A percentile compares a stretch with the other conserved stretches of the same genome.
These are phyloP conservation scores for Strix aluco DNA, from an alignment of 2,113 vertebrate genomes.

Conservation along the genomic window DNA sequence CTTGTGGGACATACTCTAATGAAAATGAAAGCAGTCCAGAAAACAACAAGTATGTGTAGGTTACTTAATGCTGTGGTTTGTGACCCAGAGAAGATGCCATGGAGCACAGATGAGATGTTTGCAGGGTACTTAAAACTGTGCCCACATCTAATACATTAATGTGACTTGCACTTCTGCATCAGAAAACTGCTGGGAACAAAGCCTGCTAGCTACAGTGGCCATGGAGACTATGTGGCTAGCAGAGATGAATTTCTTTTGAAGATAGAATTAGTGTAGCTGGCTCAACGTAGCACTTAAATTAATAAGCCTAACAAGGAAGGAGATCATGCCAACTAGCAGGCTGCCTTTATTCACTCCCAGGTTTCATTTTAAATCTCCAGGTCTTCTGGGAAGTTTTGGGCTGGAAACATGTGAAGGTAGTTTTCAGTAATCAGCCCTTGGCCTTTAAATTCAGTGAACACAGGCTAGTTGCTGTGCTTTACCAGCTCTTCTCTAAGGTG, in stretches of 20 bases:
- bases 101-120: background rate
- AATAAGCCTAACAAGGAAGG: background rate
- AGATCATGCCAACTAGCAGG: background rate
- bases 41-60: background rate
- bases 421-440: background rate
- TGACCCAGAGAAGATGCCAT: background rate
- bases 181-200: background rate
- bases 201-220: background rate
- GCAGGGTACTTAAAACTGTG: background rate
- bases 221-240: background rate
- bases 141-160: background rate
- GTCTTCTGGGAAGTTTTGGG: background rate
- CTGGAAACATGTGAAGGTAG: background rate
- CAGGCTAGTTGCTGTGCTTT: background rate
- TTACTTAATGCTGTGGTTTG: background rate
- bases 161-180: background rate
- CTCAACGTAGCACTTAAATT: background rate
- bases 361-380: background rate
- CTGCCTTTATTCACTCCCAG: background rate
- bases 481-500: background rate
- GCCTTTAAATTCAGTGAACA: background rate
- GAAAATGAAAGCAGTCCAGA: background rate
- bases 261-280: background rate
- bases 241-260: constrained; percentile 9
- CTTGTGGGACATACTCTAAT: background rate